phyloP scores from a whole-genome alignment of 1,140 invertebrate species.

The Aphis gossypii region DNA sequence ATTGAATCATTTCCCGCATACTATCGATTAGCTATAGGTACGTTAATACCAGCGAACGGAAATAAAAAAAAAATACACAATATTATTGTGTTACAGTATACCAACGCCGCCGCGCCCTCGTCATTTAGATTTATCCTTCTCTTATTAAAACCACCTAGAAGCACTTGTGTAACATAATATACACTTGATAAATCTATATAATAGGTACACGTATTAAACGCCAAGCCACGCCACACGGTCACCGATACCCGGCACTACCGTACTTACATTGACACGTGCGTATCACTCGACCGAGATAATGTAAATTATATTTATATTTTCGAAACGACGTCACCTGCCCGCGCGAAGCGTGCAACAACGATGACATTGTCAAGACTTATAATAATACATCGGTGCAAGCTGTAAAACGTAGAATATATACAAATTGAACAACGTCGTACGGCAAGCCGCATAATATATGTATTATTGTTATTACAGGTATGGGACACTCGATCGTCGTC shows the following conservation, averaged over 20 bases:
- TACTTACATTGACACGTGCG: not conserved
- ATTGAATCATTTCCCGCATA: not conserved
- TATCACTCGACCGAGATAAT: not conserved
- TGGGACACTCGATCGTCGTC: not conserved
- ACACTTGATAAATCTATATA: not conserved
- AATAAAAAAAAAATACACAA: not conserved
- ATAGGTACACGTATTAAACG: not conserved
- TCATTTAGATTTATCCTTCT: too few species aligned
- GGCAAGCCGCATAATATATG: not conserved
- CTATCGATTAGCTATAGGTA: not conserved
- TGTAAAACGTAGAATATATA: not conserved
- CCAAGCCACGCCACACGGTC: not conserved
- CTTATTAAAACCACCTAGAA: not conserved
- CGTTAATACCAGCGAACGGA: not conserved
- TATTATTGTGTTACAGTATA: not conserved
- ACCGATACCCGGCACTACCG: not conserved
- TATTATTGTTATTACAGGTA: not conserved
- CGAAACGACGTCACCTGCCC: not conserved
- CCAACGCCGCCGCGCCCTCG: not conserved
- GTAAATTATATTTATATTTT: conserved; percentile 6
- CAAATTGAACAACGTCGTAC: not conserved
- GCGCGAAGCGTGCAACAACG: not conserved
- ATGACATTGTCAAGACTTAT: not conserved
- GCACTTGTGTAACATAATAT: not conserved
- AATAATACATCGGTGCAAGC: not conserved